Evolutionary conservation across 2,888 invertebrate species (phyloP), one percentile per base, ranked within the genome.

Genomic region (Coenonympha glycerion): DNA sequence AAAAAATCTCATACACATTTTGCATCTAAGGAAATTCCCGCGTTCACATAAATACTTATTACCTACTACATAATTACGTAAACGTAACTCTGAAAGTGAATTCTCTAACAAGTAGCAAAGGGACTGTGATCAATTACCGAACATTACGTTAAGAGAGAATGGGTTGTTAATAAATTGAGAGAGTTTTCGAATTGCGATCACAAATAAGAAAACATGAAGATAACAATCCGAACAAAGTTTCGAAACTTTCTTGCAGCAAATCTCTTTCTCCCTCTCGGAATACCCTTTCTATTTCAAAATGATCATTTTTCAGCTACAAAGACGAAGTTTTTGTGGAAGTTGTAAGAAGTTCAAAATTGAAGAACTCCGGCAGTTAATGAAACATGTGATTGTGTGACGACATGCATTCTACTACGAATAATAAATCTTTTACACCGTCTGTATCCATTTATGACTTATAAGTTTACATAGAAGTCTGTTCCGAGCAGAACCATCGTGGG

Each of bases 231-330:
- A 71, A 66, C 66, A 60, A 63, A 71, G 65, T 71, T 69, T 65
- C 56, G 62, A 65, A 72, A 66, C 69, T 67, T 66, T 53, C 49
- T 55, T 60, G 55, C 61, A 62, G 50, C 61, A 64, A 66, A 69
- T 70, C 64, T 67, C 63, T 53, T 53, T 42, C 55, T 54, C 61
- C 58, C 55, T 58, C 52, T 46, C 47, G 28, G 50, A 59, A 57
- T 57, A 53, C 55, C 62, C 54, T 60, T 60, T 57, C 55, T 57
- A 61, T 61, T 57, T 62, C 60, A 59, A 60, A 62, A 63, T 62
- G 58, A 63, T 60, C 59, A 59, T 58, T 54, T 56, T 40, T 50
- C 33, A 56, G 56, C 57, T 59, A 53, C 57, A 51, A 53, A 55
- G 48, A 45, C 41, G 47, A 49, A 51, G 53, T 53, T 49, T n/a